A percentile compares a stretch with the other conserved stretches of the same genome.
Evolutionary conservation across 2,888 invertebrate genomes (phyloP).

Genomic region (Phlogophora meticulosa): DNA sequence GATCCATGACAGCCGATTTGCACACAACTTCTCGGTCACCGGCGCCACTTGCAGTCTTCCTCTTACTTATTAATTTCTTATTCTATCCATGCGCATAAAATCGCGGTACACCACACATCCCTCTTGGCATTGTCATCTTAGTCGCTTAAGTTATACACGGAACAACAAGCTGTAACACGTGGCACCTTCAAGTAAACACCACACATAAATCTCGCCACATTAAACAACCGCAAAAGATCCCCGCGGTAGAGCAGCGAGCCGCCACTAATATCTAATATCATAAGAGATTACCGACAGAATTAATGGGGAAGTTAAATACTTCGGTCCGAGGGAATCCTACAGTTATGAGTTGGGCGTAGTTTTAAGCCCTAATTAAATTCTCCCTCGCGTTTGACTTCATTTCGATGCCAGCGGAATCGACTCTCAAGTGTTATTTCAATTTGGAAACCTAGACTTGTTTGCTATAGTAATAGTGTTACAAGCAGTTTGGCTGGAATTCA

Average conservation of each 20-base stretch:
- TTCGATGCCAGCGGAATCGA: constrained; percentile 23
- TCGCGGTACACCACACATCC: too few relatives aligned
- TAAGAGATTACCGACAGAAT: constrained; percentile 55
- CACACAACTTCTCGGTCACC: too few relatives aligned
- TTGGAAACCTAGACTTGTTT: constrained; percentile 32
- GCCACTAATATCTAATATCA: constrained; percentile 54
- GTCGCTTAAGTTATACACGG: too few relatives aligned
- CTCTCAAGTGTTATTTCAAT: constrained; percentile 47
- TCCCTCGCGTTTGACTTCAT: constrained; percentile 54
- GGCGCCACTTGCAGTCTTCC: too few relatives aligned
- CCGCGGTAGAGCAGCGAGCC: neutral
- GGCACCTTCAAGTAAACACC: neutral
- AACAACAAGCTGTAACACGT: too few relatives aligned
- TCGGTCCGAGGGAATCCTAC: constrained; percentile 44
- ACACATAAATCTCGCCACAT: neutral
- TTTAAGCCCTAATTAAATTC: constrained; percentile 62
- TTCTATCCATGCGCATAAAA: too few relatives aligned
- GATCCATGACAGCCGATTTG: too few relatives aligned
- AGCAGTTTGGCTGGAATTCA: constrained; percentile 3
- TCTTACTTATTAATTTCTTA: too few relatives aligned
- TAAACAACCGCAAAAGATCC: constrained; percentile 19
- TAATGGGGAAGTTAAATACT: constrained; percentile 61
- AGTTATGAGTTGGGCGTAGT: constrained; percentile 60
- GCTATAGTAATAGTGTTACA: constrained; percentile 11
- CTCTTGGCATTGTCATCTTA: too few relatives aligned